phyloP scores from a whole-genome alignment of 2,888 invertebrate species.

The Drosophila anomalata region DNA sequence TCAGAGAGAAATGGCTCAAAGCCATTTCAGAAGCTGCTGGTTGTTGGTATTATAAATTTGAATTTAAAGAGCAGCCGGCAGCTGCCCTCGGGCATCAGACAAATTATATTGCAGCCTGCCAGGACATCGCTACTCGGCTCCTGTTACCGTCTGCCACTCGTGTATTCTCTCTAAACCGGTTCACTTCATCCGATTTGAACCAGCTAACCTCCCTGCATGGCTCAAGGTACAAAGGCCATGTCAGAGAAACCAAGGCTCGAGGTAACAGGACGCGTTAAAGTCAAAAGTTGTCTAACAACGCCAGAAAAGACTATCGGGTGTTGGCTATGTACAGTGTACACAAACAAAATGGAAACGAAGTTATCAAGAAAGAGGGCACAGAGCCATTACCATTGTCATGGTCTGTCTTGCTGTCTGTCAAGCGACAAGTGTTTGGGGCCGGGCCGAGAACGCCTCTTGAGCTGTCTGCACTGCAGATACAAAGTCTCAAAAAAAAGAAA shows the following conservation, averaged over 20 bases:
- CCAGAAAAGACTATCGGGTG: constrained; percentile 50
- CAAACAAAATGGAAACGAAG: constrained; percentile 70
- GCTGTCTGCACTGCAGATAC: constrained; percentile 30
- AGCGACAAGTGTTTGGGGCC: constrained; percentile 57
- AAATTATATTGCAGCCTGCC: constrained; percentile 25
- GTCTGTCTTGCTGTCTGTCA: constrained; percentile 34
- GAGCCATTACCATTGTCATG: constrained; percentile 52
- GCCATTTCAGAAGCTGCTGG: constrained; percentile 21
- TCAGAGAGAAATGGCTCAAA: constrained; percentile 9
- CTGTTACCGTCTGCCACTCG: constrained; percentile 3
- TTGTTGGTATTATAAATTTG: constrained; percentile 40
- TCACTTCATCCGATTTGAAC: constrained; percentile 30
- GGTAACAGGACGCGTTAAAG: constrained; percentile 70
- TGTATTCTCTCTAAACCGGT: constrained; percentile 23
- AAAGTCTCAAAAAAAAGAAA: background rate
- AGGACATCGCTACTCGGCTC: background rate
- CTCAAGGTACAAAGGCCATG: constrained; percentile 55
- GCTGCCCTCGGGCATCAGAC: constrained; percentile 15
- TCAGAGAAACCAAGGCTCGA: constrained; percentile 37
- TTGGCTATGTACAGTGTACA: constrained; percentile 48
- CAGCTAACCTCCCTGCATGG: constrained; percentile 23
- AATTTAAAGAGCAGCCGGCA: constrained; percentile 24
- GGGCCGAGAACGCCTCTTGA: constrained; percentile 21
- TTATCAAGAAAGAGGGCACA: constrained; percentile 64
- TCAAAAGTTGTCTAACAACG: constrained; percentile 55